Evolutionary conservation across 2,888 invertebrate species (phyloP).

Genomic region (Abrostola tripartita): DNA sequence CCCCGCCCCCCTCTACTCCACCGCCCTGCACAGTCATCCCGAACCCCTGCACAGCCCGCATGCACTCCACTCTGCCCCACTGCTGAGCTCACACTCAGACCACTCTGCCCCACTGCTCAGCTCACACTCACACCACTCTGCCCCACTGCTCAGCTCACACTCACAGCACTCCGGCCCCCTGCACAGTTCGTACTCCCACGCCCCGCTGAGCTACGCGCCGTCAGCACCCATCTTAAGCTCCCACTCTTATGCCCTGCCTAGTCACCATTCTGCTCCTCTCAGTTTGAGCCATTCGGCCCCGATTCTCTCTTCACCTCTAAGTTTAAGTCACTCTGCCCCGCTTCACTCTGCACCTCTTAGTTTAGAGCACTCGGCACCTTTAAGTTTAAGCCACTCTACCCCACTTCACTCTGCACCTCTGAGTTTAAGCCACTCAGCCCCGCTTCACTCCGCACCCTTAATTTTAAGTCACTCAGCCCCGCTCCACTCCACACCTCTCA

Average conservation of each 20-base stretch:
- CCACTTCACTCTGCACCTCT: neutral
- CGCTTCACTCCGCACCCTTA: neutral
- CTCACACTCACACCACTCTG: constrained; percentile 20
- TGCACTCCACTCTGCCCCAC: constrained; percentile 19
- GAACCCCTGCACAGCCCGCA: constrained; percentile 25
- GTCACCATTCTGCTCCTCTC: neutral
- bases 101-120: constrained; percentile 21
- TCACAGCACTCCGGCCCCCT: constrained; percentile 22
- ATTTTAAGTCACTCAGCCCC: neutral
- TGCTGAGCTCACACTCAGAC: constrained; percentile 13
- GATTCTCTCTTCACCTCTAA: constrained; percentile 12
- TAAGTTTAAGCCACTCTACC: constrained; percentile 20
- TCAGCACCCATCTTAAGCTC: constrained; percentile 17
- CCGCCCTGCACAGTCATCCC: constrained; percentile 11
- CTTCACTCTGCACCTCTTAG: neutral
- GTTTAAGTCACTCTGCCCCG: constrained; percentile 1
- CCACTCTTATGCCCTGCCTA: neutral
- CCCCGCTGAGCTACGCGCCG: constrained; percentile 33
- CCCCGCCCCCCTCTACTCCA: constrained; percentile 22
- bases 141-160: constrained; percentile 25
- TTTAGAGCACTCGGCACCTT: constrained; percentile 13
- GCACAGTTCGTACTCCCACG: constrained; percentile 25
- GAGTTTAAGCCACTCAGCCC: neutral
- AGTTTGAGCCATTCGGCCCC: constrained; percentile 14
- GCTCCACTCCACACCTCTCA: neutral